Evolutionary conservation across 2,797 vertebrate species (phyloP).

Genomic region (Phoebastria nigripes): DNA sequence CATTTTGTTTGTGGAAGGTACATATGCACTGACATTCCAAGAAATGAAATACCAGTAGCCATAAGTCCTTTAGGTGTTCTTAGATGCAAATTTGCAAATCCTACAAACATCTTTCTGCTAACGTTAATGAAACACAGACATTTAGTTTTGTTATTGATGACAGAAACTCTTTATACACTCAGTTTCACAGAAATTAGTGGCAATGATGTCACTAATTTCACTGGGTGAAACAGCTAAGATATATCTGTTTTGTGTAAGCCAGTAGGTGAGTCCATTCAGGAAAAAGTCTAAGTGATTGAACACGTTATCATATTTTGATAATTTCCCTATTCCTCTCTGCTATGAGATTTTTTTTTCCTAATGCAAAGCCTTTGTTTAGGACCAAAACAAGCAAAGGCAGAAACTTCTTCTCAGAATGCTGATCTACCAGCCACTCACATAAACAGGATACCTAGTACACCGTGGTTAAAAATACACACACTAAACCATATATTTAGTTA

Average conservation of each 20-base stretch:
- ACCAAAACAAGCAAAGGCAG: neutral
- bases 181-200: neutral
- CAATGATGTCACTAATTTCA: neutral
- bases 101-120: neutral
- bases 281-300: neutral
- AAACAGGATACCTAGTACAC: neutral
- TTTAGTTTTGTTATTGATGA: neutral
- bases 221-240: neutral
- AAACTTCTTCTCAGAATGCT: neutral
- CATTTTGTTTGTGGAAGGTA: neutral
- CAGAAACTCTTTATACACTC: neutral
- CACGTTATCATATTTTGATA: neutral
- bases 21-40: neutral
- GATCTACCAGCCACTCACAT: neutral
- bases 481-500: slow-evolving; percentile 35
- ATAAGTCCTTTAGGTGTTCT: neutral
- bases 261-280: neutral
- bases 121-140: neutral
- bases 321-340: neutral
- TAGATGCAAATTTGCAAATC: neutral
- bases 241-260: neutral
- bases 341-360: neutral
- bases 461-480: neutral
- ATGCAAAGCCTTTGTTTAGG: neutral
- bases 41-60: neutral